Base-by-base conservation (phyloP, 2,888 invertebrate species). In the Pherbina coryleti region DNA sequence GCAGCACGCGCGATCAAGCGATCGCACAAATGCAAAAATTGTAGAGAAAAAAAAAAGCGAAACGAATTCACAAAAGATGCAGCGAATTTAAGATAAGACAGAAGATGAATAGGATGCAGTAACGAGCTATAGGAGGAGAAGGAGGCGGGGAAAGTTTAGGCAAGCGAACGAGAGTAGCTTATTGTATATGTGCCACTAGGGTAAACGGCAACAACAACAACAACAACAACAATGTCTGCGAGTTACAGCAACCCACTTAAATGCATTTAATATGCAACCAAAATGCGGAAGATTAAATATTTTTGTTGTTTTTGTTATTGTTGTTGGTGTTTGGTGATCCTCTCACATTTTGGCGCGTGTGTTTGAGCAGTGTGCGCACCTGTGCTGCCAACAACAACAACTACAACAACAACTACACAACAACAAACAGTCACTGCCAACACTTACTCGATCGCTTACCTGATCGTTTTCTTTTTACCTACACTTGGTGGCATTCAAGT, bases 171-270 rank as follows among this genome's bases (percentile, higher is more conserved):
- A 19, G 31, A 11, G 8, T 69, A 34, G n/a, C n/a, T 69, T 69
- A 17, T n/a, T 19, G 70, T 22, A 77, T 77, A 60, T 77, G 77
- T 72, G 77, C 73, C 72, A 77, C 77, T 77, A 73, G 77, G 77
- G 66, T 76, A 76, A 72, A 70, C 64, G 44, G 34, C 75, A 44
- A 44, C 51, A 75, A 37, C 31, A 75, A 37, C 49, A 75, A 49
- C 57, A 31, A 19, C 19, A 71, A 37, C 76, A 37, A 51, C 37
- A 51, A 34, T 57, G 60, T 31, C 34, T 11, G 7, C 14, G 37
- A 57, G 17, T 31, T 37, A 70, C 76, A 76, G 62, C 57, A 60
- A 49, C 44, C 49, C 60, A 49, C 60, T 73, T 60, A 55, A 60
- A 62, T 11, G 53, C 70, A 69, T 71, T 71, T 55, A 69, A 72